Evolutionary conservation across 2,113 vertebrate species (phyloP).

Genomic region (Ammodytes dubius): DNA sequence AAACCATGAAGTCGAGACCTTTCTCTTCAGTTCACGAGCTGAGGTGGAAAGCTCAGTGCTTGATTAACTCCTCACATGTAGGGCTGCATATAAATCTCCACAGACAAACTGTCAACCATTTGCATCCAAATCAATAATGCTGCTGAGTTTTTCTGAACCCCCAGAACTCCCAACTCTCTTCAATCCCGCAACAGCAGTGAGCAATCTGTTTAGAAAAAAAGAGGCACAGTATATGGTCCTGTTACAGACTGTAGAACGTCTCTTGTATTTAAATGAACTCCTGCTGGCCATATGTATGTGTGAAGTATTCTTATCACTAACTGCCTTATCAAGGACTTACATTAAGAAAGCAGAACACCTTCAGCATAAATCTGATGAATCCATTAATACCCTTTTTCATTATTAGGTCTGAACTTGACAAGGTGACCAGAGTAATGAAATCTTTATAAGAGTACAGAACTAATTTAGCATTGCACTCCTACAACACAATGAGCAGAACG

Average conservation of each 20-base stretch:
- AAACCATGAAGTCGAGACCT: not conserved
- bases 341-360: not conserved
- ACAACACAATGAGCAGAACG: not conserved
- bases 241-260: not conserved
- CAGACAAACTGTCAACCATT: constrained; percentile 33
- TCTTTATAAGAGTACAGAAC: not conserved
- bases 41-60: constrained; percentile 18
- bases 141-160: constrained; percentile 6
- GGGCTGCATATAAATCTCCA: constrained; percentile 26
- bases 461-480: not conserved
- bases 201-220: not conserved
- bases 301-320: constrained; percentile 12
- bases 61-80: constrained; percentile 35
- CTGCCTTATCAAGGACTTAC: not conserved
- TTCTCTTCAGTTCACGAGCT: not conserved
- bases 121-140: constrained; percentile 34
- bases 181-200: constrained; percentile 9
- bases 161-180: not conserved
- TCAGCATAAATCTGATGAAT: not conserved
- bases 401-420: not conserved
- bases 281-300: constrained; percentile 17
- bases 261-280: constrained; percentile 20
- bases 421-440: not conserved
- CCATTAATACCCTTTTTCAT: not conserved
- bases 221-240: not conserved